These are phyloP conservation scores for Gerris lacustris DNA, from an alignment of 2,888 invertebrate species.

Conservation along the genomic window DNA sequence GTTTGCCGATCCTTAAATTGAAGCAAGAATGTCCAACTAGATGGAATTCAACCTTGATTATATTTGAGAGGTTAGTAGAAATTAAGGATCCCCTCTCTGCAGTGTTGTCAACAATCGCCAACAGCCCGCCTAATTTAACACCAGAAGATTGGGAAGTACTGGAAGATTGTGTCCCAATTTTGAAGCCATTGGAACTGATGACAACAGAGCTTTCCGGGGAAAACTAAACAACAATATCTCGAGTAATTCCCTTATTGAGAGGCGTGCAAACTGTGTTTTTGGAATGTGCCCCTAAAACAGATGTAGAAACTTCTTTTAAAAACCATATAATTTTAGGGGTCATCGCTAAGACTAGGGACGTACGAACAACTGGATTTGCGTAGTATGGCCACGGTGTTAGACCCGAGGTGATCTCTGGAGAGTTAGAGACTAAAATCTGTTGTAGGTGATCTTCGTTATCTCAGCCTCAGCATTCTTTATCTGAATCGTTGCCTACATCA, in stretches of 20 bases:
- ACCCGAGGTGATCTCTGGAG: not conserved
- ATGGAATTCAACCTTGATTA: not conserved
- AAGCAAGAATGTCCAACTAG: not conserved
- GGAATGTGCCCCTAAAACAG: not conserved
- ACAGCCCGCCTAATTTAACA: not conserved
- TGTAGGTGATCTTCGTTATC: no score
- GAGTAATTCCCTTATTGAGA: not conserved
- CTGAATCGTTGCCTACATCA: no score
- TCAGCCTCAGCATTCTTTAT: no score
- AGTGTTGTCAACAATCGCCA: not conserved
- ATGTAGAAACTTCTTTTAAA: not conserved
- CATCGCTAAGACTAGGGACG: not conserved
- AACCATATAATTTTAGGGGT: not conserved
- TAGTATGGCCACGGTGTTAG: not conserved
- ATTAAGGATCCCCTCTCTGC: slow-evolving; percentile 2
- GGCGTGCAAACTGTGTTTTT: not conserved
- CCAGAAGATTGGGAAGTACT: not conserved
- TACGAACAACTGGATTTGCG: not conserved
- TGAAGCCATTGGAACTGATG: not conserved
- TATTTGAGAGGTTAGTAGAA: not conserved
- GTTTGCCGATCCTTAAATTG: not conserved
- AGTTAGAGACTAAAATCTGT: no score
- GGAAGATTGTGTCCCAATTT: not conserved
- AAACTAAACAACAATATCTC: not conserved
- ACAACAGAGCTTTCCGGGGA: not conserved